Evolutionary conservation across 2,888 invertebrate species (phyloP).

Genomic region (Beris morrisii): DNA sequence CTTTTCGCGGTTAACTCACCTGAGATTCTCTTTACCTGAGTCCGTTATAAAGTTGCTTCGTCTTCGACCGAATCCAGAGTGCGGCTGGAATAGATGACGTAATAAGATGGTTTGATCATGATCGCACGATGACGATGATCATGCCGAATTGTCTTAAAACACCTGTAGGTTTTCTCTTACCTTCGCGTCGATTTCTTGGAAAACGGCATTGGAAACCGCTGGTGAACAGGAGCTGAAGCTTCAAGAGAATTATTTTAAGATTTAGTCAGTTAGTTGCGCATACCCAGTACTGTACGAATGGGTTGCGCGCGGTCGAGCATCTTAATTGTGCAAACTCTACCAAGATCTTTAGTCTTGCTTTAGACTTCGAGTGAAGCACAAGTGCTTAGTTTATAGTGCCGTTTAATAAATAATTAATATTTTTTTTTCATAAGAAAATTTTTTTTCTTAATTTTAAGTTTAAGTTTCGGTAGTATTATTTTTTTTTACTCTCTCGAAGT

Average conservation of each 20-base stretch:
- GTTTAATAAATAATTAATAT: slow-evolving; percentile 36
- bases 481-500: slow-evolving; percentile 23
- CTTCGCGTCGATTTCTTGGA: slow-evolving; percentile 15
- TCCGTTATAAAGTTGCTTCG: slow-evolving; percentile 25
- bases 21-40: slow-evolving; percentile 21
- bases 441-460: slow-evolving; percentile 31
- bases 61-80: slow-evolving; percentile 6
- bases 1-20: too few relatives aligned
- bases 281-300: slow-evolving; percentile 34
- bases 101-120: background rate
- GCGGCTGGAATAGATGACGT: slow-evolving; percentile 29
- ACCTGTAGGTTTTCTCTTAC: slow-evolving; percentile 1
- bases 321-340: slow-evolving; percentile 37
- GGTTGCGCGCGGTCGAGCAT: slow-evolving; percentile 36
- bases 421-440: slow-evolving; percentile 26
- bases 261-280: slow-evolving; percentile 24
- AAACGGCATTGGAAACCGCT: slow-evolving; percentile 8
- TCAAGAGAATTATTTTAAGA: slow-evolving; percentile 23
- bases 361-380: slow-evolving; percentile 55
- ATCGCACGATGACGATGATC: too few relatives aligned
- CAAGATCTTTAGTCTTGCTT: slow-evolving; percentile 52
- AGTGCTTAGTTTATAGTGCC: slow-evolving; percentile 47
- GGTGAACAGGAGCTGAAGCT: slow-evolving; percentile 14
- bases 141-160: slow-evolving; percentile 8
- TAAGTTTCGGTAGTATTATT: slow-evolving; percentile 20